phyloP scores from a whole-genome alignment of 2,888 invertebrate genomes.

The Netelia inedita region DNA sequence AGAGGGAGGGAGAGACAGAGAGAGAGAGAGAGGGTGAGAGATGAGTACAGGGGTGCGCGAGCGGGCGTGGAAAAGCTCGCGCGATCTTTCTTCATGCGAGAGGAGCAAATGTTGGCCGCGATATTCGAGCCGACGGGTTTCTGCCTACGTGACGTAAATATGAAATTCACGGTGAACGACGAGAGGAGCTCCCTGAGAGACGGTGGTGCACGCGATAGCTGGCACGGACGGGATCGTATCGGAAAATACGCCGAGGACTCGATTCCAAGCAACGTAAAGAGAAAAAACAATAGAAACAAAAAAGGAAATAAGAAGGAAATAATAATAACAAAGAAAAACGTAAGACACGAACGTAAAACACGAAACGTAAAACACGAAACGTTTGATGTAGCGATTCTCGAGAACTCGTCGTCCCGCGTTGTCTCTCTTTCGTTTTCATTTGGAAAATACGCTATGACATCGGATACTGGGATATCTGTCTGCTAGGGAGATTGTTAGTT shows the following conservation, averaged over 20 bases:
- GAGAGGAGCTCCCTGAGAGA: neutral
- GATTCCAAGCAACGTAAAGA: neutral
- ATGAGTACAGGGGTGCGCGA: neutral
- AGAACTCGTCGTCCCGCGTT: neutral
- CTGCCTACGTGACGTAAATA: conserved; percentile 49
- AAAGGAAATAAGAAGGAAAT: neutral
- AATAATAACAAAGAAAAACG: conserved; percentile 5
- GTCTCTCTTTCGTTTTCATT: neutral
- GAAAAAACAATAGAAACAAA: conserved; percentile 4
- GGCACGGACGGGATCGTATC: neutral
- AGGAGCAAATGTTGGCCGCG: conserved; percentile 18
- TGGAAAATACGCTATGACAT: neutral
- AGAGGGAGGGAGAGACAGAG: neutral
- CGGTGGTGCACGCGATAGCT: conserved; percentile 6
- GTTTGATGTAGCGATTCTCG: neutral
- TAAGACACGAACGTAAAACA: too few species aligned
- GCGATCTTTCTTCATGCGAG: conserved; percentile 2
- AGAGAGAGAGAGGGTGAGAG: neutral
- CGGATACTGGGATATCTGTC: neutral
- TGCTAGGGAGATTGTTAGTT: neutral
- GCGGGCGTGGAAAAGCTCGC: neutral
- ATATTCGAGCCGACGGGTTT: conserved; percentile 38
- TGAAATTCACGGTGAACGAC: conserved; percentile 17
- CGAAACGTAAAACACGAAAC: neutral
- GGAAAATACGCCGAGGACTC: conserved; percentile 11